These are phyloP conservation scores for Actinemys pallida DNA, from an alignment of 2,113 vertebrate species.

Conservation along the genomic window DNA sequence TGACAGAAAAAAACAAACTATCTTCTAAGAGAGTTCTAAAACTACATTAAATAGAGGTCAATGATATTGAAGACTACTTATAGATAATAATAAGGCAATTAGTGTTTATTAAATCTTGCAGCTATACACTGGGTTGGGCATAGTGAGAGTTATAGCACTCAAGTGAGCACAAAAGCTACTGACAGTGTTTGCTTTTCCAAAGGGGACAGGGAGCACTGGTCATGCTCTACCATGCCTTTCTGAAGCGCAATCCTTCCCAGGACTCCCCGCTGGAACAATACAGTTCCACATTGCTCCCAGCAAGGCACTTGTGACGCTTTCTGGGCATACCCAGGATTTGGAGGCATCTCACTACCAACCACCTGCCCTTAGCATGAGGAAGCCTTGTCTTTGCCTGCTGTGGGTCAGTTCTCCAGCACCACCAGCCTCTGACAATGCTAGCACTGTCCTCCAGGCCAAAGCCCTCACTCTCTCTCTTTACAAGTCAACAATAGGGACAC, in stretches of 20 bases:
- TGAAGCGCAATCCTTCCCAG: not conserved
- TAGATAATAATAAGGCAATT: not conserved
- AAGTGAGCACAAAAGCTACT: not conserved
- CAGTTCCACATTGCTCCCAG: not conserved
- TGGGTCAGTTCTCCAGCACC: not conserved
- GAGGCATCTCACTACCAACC: not conserved
- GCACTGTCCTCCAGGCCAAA: not conserved
- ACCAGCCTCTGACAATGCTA: not conserved
- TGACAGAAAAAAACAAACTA: not conserved
- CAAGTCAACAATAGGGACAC: not conserved
- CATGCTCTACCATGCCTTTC: not conserved
- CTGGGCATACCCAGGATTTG: not conserved
- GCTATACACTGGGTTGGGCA: not conserved
- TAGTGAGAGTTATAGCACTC: not conserved
- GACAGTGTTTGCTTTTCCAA: not conserved
- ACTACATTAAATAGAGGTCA: not conserved
- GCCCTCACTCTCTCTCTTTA: not conserved
- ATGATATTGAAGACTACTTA: not conserved
- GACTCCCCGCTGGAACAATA: not conserved
- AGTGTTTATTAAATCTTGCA: not conserved
- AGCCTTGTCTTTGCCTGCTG: not conserved
- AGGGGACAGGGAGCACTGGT: not conserved
- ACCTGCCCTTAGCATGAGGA: not conserved
- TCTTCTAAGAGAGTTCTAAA: not conserved
- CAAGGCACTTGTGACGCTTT: not conserved